Conservation (phyloP, 2,888 invertebrate genomes). For the Neoitamus cyanurus region DNA sequence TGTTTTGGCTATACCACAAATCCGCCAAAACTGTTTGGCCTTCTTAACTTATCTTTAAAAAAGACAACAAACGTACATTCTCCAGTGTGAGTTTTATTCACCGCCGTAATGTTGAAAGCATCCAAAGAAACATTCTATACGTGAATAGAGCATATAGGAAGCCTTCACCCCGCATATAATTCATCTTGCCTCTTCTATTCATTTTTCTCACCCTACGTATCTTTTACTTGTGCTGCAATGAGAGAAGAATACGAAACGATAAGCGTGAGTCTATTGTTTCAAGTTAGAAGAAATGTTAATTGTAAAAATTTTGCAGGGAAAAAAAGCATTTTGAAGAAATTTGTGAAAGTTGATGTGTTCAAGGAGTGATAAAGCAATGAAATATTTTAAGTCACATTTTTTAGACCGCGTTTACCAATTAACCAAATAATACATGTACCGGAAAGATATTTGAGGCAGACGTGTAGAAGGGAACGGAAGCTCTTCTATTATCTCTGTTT, state of each 20-base stretch:
- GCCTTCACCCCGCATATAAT: constrained; percentile 12
- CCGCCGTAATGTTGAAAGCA: constrained; percentile 5
- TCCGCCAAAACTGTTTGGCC: not conserved
- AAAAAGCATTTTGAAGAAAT: not conserved
- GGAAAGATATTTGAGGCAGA: too few species aligned
- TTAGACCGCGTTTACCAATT: too few species aligned
- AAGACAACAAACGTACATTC: not conserved
- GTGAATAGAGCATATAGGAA: constrained; percentile 16
- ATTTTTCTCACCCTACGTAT: not conserved
- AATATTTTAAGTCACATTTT: too few species aligned
- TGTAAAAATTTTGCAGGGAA: not conserved
- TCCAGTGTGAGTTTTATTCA: not conserved
- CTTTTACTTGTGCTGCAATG: not conserved
- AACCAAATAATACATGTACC: too few species aligned
- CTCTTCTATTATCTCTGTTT: too few species aligned
- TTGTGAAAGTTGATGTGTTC: too few species aligned
- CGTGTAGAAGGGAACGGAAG: too few species aligned
- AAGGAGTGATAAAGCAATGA: too few species aligned
- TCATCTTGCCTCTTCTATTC: not conserved
- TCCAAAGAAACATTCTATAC: constrained; percentile 24
- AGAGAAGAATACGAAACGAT: not conserved
- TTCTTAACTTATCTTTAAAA: not conserved
- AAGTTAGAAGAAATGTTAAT: not conserved
- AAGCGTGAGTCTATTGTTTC: not conserved
- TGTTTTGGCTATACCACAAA: not conserved